Percentiles rank a stretch among this genome's conserved stretches.
Conservation (phyloP, 53 echinoderm and acorn worm species). For the Glandiceps talaboti region DNA sequence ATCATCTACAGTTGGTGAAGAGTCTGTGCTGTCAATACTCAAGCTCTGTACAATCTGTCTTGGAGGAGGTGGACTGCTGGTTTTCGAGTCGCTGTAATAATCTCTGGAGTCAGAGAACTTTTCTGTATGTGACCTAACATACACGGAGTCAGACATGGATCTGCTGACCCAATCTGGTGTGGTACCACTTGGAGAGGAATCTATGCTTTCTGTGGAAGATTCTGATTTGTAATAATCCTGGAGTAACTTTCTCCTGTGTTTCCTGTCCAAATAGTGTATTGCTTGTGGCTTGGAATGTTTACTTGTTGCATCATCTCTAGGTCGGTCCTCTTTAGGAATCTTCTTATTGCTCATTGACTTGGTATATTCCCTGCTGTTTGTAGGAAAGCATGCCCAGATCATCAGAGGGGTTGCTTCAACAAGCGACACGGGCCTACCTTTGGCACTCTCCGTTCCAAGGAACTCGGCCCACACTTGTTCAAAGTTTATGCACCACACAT, state of each 20-base stretch:
- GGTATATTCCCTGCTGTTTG: background rate
- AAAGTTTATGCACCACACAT: conserved; percentile 77
- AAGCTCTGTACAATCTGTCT: background rate
- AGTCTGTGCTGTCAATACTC: background rate
- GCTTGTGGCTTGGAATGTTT: background rate
- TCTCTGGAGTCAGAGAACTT: background rate
- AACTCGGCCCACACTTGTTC: conserved; percentile 96
- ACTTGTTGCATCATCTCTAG: background rate
- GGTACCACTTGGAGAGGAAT: background rate
- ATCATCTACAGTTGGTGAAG: background rate
- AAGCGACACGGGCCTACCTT: conserved; percentile 73
- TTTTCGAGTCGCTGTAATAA: background rate
- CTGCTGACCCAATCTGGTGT: background rate
- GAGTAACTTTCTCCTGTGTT: background rate
- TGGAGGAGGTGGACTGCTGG: background rate
- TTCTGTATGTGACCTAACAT: background rate
- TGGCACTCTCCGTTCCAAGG: conserved; percentile 45
- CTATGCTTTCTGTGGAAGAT: background rate
- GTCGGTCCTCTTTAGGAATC: background rate
- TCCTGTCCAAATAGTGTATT: background rate
- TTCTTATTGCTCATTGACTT: background rate
- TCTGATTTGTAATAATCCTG: background rate
- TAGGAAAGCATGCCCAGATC: conserved; percentile 62
- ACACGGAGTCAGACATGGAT: background rate
- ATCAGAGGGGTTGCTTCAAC: conserved; percentile 66